Evolutionary conservation across 2,113 vertebrate genomes (phyloP), one percentile per base, ranked within the genome.

Genomic region (Microtus pennsylvanicus): DNA sequence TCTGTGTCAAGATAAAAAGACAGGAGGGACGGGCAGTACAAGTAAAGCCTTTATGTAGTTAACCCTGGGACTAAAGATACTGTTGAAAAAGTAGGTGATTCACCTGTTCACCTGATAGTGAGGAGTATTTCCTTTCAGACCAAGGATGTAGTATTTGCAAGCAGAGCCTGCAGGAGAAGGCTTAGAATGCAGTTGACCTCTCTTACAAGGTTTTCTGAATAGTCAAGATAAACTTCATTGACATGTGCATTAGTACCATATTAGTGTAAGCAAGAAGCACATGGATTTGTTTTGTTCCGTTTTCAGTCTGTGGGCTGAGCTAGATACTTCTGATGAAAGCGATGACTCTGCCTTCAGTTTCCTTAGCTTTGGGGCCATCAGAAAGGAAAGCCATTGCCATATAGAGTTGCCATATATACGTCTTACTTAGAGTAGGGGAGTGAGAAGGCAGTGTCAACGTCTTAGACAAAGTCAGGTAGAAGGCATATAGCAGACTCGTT

Each of bases 41-140:
- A 38, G 63, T 14, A 35, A 12, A 45, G 8, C 9, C 2, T 42
- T 58, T 58, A 19, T 58, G 4, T 86, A 30, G 1, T 85, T 72
- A 14, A 16, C 38, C 13, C 22, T 22, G 63, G 90, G 5, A 82
- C 12, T 97, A 35, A 6, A 45, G 16, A 67, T 91, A 38, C 0
- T 89, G 17, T 45, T 91, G 28, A 42, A 17, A 86, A 72, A 24
- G 24, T 42, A 87, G 65, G 28, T 24, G 61, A 65, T 70, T 55
- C 42, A 10, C 87, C 89, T 78, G 42, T 42, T 87, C 33, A 77
- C 7, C 70, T 93, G 50, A 12, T 22, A 88, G 65, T 91, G 28
- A 28, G 67, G 55, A 65, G 26, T 67, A 7, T 81, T 94, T 72
- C 82, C 21, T 88, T 92, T 96, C 87, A 35, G 94, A 72, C 9